Evolutionary conservation across 2,888 invertebrate genomes (phyloP).

Genomic region (Papilio demoleus): DNA sequence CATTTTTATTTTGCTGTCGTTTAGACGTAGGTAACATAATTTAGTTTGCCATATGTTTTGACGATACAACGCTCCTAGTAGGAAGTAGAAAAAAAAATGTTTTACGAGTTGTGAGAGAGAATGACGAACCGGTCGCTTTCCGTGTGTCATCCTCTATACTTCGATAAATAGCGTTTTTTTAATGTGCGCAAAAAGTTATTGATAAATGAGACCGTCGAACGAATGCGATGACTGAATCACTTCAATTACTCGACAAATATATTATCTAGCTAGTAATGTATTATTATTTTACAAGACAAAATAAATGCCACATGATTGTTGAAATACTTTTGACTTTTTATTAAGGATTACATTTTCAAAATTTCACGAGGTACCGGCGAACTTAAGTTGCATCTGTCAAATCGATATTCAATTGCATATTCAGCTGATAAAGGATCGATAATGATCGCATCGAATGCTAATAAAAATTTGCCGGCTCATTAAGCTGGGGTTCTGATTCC

Average conservation of each 20-base stretch:
- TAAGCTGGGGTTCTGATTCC: conserved; percentile 70
- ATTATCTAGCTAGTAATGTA: conserved; percentile 32
- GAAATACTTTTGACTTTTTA: conserved; percentile 3
- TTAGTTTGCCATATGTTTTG: conserved; percentile 81
- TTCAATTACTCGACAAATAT: conserved; percentile 49
- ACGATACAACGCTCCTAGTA: conserved; percentile 74
- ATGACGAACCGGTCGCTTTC: conserved; percentile 70
- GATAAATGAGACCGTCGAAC: conserved; percentile 60
- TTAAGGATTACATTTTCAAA: background rate
- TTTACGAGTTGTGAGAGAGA: conserved; percentile 78
- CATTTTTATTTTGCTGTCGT: conserved; percentile 83
- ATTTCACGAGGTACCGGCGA: background rate
- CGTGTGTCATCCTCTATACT: conserved; percentile 59
- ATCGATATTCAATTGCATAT: conserved; percentile 2
- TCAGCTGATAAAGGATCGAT: conserved; percentile 26
- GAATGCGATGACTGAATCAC: conserved; percentile 55
- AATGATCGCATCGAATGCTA: conserved; percentile 43
- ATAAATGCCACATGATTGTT: conserved; percentile 12
- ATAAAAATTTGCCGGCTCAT: conserved; percentile 77
- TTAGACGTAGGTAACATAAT: conserved; percentile 82
- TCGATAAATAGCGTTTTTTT: conserved; percentile 64
- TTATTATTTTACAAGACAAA: conserved; percentile 29
- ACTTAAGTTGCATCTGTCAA: background rate
- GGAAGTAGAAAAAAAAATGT: conserved; percentile 78
- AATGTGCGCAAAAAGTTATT: conserved; percentile 56